Percentiles rank a stretch among this genome's conserved stretches.
Evolutionary conservation across 2,113 vertebrate genomes (phyloP).

Genomic region (Pitta sordida): DNA sequence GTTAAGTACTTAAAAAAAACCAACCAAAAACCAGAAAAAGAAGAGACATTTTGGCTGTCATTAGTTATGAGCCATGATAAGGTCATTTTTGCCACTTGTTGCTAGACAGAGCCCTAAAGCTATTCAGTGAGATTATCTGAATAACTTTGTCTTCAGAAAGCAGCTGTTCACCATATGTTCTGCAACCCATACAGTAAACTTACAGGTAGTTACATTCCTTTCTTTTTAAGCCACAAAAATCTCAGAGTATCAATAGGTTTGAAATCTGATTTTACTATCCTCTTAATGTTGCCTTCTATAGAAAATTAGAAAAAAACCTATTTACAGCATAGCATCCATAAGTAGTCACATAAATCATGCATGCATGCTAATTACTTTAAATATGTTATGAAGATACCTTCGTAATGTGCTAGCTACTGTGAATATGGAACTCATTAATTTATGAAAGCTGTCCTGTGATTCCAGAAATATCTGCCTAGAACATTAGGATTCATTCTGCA

Average conservation of each 20-base stretch:
- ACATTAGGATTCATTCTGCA: background rate
- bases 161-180: slow-evolving; percentile 56
- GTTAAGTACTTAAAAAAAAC: background rate
- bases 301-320: background rate
- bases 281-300: background rate
- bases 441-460: background rate
- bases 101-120: slow-evolving; percentile 19
- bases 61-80: background rate
- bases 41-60: background rate
- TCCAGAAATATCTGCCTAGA: background rate
- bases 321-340: background rate
- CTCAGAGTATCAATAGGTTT: background rate
- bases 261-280: background rate
- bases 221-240: background rate
- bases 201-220: slow-evolving; percentile 2
- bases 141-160: background rate
- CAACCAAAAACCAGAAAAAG: background rate
- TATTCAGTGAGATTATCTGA: slow-evolving; percentile 20
- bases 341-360: background rate
- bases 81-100: background rate
- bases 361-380: background rate
- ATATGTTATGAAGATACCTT: background rate
- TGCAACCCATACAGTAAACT: background rate
- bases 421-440: background rate
- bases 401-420: background rate